phyloP scores from a whole-genome alignment of 2,888 invertebrate genomes.

The Drosophila demipolita region DNA sequence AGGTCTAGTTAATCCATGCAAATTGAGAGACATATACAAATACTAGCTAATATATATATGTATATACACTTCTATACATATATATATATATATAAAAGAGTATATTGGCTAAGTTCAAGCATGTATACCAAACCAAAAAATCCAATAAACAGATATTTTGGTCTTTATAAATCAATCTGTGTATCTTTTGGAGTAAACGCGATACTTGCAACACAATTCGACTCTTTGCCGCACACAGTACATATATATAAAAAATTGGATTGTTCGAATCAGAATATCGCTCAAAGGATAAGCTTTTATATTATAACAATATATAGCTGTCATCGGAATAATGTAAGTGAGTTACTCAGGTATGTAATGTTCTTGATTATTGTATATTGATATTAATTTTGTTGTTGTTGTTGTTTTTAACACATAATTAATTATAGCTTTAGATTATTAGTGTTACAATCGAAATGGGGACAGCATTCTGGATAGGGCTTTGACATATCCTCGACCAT shows the following conservation, averaged over 20 bases:
- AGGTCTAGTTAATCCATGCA: conserved; percentile 22
- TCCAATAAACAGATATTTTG: conserved; percentile 52
- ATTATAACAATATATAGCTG: too few relatives aligned
- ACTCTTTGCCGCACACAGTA: neutral
- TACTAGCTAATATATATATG: conserved; percentile 22
- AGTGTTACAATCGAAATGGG: conserved; percentile 12
- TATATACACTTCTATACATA: conserved; percentile 19
- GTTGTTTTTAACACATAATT: neutral
- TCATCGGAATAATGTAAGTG: neutral
- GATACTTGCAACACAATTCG: neutral
- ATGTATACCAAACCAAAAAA: conserved; percentile 72
- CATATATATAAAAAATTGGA: neutral
- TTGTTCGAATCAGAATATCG: neutral
- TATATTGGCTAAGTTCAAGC: conserved; percentile 59
- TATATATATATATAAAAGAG: conserved; percentile 27
- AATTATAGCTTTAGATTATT: neutral
- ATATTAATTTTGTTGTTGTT: neutral
- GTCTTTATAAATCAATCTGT: conserved; percentile 24
- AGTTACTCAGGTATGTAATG: neutral
- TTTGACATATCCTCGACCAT: conserved; percentile 51
- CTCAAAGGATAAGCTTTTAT: too few relatives aligned
- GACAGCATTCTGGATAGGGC: conserved; percentile 59
- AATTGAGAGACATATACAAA: conserved; percentile 31
- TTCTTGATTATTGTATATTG: neutral
- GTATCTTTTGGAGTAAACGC: neutral